Conservation (phyloP, 2,113 vertebrate genomes). For the Opisthocomus hoazin region DNA sequence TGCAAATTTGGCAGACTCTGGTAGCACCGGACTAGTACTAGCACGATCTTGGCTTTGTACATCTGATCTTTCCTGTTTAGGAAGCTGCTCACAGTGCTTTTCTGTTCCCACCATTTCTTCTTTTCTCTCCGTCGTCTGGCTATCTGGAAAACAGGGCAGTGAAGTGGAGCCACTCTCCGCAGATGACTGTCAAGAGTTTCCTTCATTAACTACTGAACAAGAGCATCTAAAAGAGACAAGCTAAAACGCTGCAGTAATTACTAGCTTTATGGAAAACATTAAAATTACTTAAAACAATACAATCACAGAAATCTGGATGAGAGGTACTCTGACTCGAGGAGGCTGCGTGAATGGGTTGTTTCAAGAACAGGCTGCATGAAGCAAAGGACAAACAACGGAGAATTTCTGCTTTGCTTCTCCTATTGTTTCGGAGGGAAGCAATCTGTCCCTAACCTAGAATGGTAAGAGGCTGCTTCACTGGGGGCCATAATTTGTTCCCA, state of each 20-base stretch:
- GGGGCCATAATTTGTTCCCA: neutral
- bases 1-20: conserved; percentile 67
- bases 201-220: neutral
- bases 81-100: conserved; percentile 42
- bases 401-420: conserved; percentile 5
- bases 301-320: neutral
- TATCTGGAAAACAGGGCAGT: conserved; percentile 70
- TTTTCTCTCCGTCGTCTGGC: conserved; percentile 56
- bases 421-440: neutral
- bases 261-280: neutral
- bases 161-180: conserved; percentile 27
- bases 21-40: conserved; percentile 51
- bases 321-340: neutral
- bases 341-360: neutral
- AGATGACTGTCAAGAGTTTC: neutral
- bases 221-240: neutral
- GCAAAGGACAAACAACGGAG: neutral
- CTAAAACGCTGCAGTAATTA: neutral
- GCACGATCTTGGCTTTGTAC: conserved; percentile 62
- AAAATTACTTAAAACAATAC: neutral
- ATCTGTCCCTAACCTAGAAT: neutral
- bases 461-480: neutral
- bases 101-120: conserved; percentile 64
- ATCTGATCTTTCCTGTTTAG: conserved; percentile 68
- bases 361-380: neutral